Conservation (phyloP, 2,888 invertebrate species). For the Hemistola chrysoprasaria region DNA sequence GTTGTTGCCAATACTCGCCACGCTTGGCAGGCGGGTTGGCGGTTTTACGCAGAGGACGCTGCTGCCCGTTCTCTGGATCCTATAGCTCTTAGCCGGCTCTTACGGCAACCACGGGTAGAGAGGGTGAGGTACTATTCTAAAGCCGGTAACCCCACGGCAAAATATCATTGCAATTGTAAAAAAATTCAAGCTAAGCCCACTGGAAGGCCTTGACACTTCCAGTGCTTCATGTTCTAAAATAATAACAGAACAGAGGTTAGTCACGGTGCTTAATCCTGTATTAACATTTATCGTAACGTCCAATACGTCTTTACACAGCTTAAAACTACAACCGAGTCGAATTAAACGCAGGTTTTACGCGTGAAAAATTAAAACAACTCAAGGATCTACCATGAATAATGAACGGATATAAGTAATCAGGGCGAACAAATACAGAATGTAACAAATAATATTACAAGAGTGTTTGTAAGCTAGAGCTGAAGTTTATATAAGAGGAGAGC, state of each 20-base stretch:
- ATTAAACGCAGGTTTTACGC: constrained; percentile 29
- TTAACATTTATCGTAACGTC: constrained; percentile 1
- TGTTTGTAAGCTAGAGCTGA: constrained; percentile 2
- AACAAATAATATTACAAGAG: constrained; percentile 46
- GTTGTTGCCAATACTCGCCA: no score
- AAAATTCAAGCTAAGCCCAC: no score
- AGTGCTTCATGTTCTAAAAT: no score
- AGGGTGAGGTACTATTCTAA: no score
- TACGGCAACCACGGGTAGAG: no score
- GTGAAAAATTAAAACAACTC: constrained; percentile 27
- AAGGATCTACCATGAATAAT: constrained; percentile 42
- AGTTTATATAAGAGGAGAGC: constrained; percentile 2
- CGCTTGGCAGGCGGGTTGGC: no score
- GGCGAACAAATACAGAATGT: constrained; percentile 46
- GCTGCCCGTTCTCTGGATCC: no score
- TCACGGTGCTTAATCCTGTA: constrained; percentile 6
- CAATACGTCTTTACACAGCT: constrained; percentile 3
- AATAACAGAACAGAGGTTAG: constrained; percentile 3
- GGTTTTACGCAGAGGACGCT: no score
- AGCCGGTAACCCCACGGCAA: no score
- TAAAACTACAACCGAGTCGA: constrained; percentile 9
- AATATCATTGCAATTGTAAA: no score
- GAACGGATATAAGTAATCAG: constrained; percentile 44
- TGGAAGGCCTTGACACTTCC: no score
- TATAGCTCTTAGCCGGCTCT: no score